These are phyloP conservation scores for Acronicta psi DNA, from an alignment of 2,888 invertebrate species.

Conservation along the genomic window DNA sequence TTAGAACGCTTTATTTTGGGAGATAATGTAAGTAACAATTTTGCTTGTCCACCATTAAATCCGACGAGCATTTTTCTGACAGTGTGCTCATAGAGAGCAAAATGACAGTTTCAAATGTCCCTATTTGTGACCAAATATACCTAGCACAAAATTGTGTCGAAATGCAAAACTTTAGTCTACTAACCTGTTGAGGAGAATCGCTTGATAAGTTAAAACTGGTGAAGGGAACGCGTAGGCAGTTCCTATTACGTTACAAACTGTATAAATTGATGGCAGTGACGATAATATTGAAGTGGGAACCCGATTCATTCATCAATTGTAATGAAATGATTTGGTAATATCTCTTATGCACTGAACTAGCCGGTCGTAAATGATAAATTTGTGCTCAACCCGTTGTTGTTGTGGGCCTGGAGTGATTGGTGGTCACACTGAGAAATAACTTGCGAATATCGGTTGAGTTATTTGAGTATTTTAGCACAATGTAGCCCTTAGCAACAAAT, in stretches of 20 bases:
- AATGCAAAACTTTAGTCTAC: constrained; percentile 20
- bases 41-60: no score
- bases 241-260: constrained; percentile 49
- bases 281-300: constrained; percentile 55
- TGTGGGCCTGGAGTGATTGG: constrained; percentile 44
- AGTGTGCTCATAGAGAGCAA: no score
- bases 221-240: constrained; percentile 66
- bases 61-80: no score
- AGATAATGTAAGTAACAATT: not conserved
- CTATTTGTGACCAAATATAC: not conserved
- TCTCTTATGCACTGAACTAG: constrained; percentile 26
- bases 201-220: constrained; percentile 50
- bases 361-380: constrained; percentile 44
- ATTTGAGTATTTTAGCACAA: constrained; percentile 5
- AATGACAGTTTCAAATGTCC: not conserved
- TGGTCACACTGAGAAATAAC: constrained; percentile 25
- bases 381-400: constrained; percentile 36
- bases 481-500: not conserved
- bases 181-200: constrained; percentile 45
- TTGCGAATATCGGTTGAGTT: constrained; percentile 20
- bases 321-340: constrained; percentile 57
- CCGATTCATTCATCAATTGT: constrained; percentile 60
- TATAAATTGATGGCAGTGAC: constrained; percentile 52
- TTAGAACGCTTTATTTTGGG: constrained; percentile 4
- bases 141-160: constrained; percentile 9